Percentiles rank a stretch among this genome's conserved stretches.
These are phyloP conservation scores for Notechis scutatus DNA, from an alignment of 2,113 vertebrate genomes.

Conservation along the genomic window DNA sequence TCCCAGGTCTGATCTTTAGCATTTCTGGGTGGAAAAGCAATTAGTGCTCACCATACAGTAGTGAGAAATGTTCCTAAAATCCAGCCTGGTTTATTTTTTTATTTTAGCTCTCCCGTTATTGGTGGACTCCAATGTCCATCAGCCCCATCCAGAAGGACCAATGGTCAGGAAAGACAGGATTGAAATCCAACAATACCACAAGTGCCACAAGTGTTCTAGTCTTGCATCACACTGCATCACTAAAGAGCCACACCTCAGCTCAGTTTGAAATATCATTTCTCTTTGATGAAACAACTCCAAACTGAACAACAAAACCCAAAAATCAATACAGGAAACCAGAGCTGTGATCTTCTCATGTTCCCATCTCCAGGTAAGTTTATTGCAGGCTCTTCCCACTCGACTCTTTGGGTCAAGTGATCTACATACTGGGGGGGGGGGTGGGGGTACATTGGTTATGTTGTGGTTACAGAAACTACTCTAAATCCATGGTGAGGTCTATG, in stretches of 20 bases:
- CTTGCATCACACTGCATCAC: background rate
- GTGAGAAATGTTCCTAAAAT: background rate
- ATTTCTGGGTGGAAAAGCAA: background rate
- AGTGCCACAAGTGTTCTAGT: background rate
- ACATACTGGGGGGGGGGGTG: no score
- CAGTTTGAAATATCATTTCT: background rate
- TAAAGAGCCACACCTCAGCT: background rate
- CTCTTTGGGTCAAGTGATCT: background rate
- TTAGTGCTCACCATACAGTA: background rate
- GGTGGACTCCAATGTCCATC: background rate
- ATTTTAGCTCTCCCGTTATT: background rate
- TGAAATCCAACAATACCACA: background rate
- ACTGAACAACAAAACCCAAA: background rate
- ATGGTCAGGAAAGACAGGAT: background rate
- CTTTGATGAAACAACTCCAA: background rate
- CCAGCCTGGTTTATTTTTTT: background rate
- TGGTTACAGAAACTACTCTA: background rate
- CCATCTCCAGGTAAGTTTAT: background rate
- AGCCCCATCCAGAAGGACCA: background rate
- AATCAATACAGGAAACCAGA: background rate
- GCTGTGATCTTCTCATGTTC: background rate
- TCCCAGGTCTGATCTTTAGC: background rate
- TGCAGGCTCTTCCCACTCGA: background rate
- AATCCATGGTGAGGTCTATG: background rate
- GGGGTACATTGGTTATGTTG: no score